A percentile compares a stretch with the other conserved stretches of the same genome.
Evolutionary conservation across 2,113 vertebrate genomes (phyloP).

Genomic region (Ardeotis arabs): DNA sequence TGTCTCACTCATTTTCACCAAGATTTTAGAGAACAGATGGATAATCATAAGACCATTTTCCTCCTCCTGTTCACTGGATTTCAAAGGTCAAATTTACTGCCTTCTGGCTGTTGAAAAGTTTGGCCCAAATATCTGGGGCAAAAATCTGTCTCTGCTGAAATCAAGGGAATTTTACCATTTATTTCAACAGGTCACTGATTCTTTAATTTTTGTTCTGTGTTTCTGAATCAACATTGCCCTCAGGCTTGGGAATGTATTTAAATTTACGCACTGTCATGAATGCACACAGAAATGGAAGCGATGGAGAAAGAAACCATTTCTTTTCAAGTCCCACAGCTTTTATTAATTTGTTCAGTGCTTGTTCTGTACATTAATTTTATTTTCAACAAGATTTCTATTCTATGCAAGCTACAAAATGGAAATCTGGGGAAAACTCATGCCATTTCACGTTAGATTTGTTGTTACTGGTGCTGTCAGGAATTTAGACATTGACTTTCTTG

Average conservation of each 20-base stretch:
- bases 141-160: not conserved
- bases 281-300: not conserved
- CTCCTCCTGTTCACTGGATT: not conserved
- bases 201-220: not conserved
- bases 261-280: slow-evolving; percentile 4
- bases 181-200: not conserved
- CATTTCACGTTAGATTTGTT: slow-evolving; percentile 55
- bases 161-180: not conserved
- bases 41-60: not conserved
- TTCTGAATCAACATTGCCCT: slow-evolving; percentile 27
- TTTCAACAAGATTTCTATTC: slow-evolving; percentile 31
- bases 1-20: not conserved
- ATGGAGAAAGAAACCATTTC: slow-evolving; percentile 1
- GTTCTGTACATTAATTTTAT: slow-evolving; percentile 47
- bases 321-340: slow-evolving; percentile 16
- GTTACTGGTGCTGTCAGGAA: slow-evolving; percentile 1
- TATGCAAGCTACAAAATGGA: not conserved
- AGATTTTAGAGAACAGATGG: not conserved
- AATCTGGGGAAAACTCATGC: slow-evolving; percentile 32
- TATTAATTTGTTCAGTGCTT: slow-evolving; percentile 54
- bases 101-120: not conserved
- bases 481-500: slow-evolving; percentile 29
- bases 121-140: not conserved
- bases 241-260: slow-evolving; percentile 1
- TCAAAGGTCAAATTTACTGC: not conserved